Base-by-base conservation (phyloP, 2,797 vertebrate genomes). In the Fundulus diaphanus region DNA sequence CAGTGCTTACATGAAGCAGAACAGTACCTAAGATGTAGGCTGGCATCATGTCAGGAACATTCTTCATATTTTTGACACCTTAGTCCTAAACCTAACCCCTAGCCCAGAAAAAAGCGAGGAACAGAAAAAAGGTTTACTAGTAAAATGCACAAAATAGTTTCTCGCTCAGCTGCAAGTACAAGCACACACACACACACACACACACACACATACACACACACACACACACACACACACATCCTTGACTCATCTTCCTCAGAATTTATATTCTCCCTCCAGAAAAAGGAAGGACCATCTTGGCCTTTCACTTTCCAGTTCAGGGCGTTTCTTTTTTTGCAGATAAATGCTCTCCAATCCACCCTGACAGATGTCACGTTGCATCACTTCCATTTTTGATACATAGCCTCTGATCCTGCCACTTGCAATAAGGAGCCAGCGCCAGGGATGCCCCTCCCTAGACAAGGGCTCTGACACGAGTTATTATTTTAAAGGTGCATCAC, bases 261-360 rank as follows among this genome's bases (percentile, higher is more conserved):
- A 93, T 93, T 88, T 89, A 93, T 91, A 92, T 92, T 92, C 87
- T 84, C 86, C 90, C 90, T 88, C 89, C 81, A 90, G 91, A 90
- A 88, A 90, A 84, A 91, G 88, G 88, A 93, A 88, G 90, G 89
- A 92, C 91, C 89, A 87, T 94, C 93, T 87, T 93, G 91, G 92
- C 83, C 95, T 96, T 96, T 95, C 93, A 95, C 95, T 96, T 96
- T 96, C 93, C 95, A 95, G 96, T 96, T 96, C 95, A 96, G 76
- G 90, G 95, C 94, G 89, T 93, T 91, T 89, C 81, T 92, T 93
- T 92, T 92, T 92, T 89, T 90, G 73, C 93, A 92, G 93, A 92
- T 90, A 95, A 95, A 95, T 95, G 94, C 94, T 95, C 90, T 90
- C 92, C 95, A 92, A 90, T 96, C 90, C 86, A 91, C 93, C 90